These are phyloP conservation scores for Acanthochromis polyacanthus DNA, from an alignment of 2,113 vertebrate species.

Conservation along the genomic window DNA sequence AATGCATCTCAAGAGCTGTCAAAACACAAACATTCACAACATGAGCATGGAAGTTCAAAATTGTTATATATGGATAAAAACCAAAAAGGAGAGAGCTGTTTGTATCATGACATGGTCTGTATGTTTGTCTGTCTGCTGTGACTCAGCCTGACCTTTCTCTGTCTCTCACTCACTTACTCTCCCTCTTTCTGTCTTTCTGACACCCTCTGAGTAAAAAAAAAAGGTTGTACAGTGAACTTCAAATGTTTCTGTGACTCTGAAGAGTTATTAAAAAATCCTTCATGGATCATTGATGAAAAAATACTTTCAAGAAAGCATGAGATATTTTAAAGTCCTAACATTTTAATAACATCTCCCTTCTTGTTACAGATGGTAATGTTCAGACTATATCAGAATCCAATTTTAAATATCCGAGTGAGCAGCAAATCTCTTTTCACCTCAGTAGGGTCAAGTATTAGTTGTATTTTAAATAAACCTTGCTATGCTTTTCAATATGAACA, in stretches of 20 bases:
- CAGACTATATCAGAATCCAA: too few relatives aligned
- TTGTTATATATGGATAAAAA: constrained; percentile 16
- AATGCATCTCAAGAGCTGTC: constrained; percentile 31
- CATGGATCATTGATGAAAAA: background rate
- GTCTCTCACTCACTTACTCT: background rate
- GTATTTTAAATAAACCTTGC: too few relatives aligned
- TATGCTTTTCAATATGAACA: too few relatives aligned
- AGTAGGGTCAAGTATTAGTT: too few relatives aligned
- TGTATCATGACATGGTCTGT: constrained; percentile 1
- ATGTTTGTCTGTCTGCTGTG: constrained; percentile 41
- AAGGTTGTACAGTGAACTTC: background rate
- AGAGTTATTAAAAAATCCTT: background rate
- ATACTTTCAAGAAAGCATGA: background rate
- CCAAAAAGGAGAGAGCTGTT: constrained; percentile 13
- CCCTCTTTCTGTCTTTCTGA: constrained; percentile 23
- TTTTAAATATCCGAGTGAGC: too few relatives aligned
- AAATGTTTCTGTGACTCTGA: background rate
- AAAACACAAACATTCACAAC: constrained; percentile 18
- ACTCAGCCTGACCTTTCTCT: constrained; percentile 66
- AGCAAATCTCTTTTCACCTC: too few relatives aligned
- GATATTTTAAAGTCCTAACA: too few relatives aligned
- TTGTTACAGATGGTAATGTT: too few relatives aligned
- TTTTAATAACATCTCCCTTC: too few relatives aligned
- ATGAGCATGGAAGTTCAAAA: background rate
- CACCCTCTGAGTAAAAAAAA: constrained; percentile 25